These are phyloP conservation scores for Drosophila ambigua DNA, from an alignment of 1,140 invertebrate genomes.

Conservation along the genomic window DNA sequence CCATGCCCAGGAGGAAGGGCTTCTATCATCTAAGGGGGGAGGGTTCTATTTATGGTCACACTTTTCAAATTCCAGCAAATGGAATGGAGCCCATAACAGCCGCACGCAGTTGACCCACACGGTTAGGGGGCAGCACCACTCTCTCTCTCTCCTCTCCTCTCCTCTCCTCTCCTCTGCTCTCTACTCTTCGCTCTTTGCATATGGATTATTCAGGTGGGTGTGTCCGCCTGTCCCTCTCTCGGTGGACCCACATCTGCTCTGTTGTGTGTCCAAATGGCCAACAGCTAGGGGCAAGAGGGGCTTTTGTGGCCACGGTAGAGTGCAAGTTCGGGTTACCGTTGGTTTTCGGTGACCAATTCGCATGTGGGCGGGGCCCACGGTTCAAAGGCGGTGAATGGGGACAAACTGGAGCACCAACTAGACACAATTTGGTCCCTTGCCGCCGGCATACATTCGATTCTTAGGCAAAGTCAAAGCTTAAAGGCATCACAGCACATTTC, in stretches of 20 bases:
- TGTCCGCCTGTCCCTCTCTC: constrained; percentile 8
- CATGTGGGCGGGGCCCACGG: constrained; percentile 37
- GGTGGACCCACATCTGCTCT: background rate
- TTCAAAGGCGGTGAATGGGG: too few relatives aligned
- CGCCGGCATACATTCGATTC: constrained; percentile 12
- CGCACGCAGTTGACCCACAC: constrained; percentile 61
- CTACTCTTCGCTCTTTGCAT: constrained; percentile 31
- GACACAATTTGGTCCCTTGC: background rate
- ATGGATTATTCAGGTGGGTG: constrained; percentile 67
- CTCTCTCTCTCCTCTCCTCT: too few relatives aligned
- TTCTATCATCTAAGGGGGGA: background rate
- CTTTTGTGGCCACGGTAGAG: constrained; percentile 35
- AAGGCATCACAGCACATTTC: constrained; percentile 40
- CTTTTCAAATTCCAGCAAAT: constrained; percentile 42
- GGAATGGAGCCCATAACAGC: constrained; percentile 48
- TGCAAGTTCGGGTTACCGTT: constrained; percentile 35
- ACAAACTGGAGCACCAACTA: background rate
- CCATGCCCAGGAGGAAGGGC: constrained; percentile 41
- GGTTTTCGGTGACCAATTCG: constrained; percentile 51
- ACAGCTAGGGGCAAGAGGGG: too few relatives aligned
- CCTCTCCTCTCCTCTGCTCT: too few relatives aligned
- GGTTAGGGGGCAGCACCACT: background rate
- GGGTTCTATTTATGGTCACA: constrained; percentile 61
- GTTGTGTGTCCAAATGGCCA: constrained; percentile 61
- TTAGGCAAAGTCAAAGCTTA: constrained; percentile 62